These are phyloP conservation scores for Ageneiosus marmoratus DNA, from an alignment of 2,113 vertebrate species.

Conservation along the genomic window DNA sequence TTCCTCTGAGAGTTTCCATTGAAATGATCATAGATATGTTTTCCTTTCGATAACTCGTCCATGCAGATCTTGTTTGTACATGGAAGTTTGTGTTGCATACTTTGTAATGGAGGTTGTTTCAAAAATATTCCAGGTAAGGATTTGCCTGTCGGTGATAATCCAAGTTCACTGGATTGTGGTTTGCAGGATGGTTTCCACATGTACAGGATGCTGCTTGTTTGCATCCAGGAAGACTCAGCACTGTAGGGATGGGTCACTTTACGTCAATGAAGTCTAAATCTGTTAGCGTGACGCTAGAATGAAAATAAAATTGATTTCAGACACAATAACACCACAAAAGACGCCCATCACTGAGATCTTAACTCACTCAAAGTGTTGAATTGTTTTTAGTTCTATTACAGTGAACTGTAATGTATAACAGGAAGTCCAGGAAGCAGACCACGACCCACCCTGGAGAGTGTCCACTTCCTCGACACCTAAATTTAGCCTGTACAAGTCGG, in stretches of 20 bases:
- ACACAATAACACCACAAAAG: background rate
- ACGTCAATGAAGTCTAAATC: background rate
- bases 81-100: too few species aligned
- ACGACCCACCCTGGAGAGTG: conserved; percentile 18
- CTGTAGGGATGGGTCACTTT: background rate
- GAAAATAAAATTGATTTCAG: background rate
- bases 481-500: conserved; percentile 8
- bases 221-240: background rate
- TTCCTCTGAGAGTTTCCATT: too few species aligned
- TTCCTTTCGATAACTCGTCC: background rate
- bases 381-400: conserved; percentile 2
- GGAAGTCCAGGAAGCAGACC: conserved; percentile 38
- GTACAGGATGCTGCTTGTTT: background rate
- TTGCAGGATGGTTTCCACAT: background rate
- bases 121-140: background rate
- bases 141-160: background rate
- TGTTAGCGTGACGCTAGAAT: background rate
- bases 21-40: background rate
- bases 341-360: background rate
- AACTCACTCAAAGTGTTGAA: background rate
- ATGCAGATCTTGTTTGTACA: background rate
- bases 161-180: background rate
- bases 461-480: conserved; percentile 18
- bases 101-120: background rate
- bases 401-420: conserved; percentile 19